A percentile compares a stretch with the other conserved stretches of the same genome.
phyloP scores from a whole-genome alignment of 2,113 vertebrate genomes.

The Thalassoma bifasciatum region DNA sequence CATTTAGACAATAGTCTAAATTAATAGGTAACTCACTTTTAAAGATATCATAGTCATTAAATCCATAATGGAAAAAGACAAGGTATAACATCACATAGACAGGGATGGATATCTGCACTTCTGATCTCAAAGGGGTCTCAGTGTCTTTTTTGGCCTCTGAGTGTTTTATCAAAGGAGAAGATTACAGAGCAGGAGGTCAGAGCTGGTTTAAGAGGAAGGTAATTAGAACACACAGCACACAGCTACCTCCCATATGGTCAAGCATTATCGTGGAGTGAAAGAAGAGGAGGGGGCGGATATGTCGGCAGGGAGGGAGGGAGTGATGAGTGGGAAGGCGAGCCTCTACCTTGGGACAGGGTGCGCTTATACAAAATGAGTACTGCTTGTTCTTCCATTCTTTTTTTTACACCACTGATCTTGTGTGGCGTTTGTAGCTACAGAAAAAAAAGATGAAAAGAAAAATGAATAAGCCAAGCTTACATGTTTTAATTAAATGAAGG shows the following conservation, averaged over 20 bases:
- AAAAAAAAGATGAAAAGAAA: not conserved
- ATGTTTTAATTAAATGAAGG: not conserved
- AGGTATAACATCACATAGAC: no score
- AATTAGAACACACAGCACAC: constrained; percentile 12
- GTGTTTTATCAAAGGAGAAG: constrained; percentile 10
- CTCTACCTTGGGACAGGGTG: not conserved
- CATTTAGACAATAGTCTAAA: no score
- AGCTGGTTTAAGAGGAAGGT: constrained; percentile 7
- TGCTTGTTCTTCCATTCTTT: not conserved
- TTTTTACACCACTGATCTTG: not conserved
- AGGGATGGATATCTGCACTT: not conserved
- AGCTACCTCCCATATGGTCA: not conserved
- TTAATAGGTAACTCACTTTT: no score
- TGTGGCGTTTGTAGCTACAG: not conserved
- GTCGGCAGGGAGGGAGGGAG: not conserved
- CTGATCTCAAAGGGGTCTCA: not conserved
- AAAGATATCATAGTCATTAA: no score
- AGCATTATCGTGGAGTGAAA: not conserved
- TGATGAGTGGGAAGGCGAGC: not conserved
- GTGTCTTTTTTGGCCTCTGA: not conserved
- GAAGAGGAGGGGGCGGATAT: not conserved
- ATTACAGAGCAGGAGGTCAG: constrained; percentile 18
- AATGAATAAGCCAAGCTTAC: not conserved
- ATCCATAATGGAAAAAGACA: no score
- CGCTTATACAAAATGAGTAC: not conserved